Base-by-base conservation (phyloP, 2,888 invertebrate genomes). In the Augiades crinisus region DNA sequence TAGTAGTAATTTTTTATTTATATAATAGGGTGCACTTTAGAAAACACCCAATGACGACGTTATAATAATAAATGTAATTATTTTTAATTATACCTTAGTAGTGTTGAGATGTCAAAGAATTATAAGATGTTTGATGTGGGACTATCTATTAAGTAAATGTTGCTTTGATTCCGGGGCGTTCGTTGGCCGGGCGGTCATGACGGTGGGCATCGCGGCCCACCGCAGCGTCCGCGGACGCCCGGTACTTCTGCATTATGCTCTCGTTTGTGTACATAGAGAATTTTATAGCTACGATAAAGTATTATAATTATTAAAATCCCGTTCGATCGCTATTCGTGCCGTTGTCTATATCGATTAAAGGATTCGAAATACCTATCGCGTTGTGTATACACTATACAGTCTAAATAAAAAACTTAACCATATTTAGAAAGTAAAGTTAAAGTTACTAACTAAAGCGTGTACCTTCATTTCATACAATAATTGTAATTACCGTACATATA, bases 261-360 rank as follows among this genome's bases (percentile, higher is more conserved):
- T 40, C 41, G 41, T 49, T 34, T 17, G 27, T 51, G 51, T 40
- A 53, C 47, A 50, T 51, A 53, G 12, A 30, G 41, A 49, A 2
- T 22, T 1, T 3, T 8, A 24, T 2, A 22, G 1, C 5, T 3
- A 24, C 8, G 6, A n/a, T n/a, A 8, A 8, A 24, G 7, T 24
- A 24, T 24, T 3, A 24, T 24, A 24, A 24, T 24, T 24, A 24
- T 24, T 22, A 2, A 22, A 5, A n/a, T 24, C 8, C 24, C 24
- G 24, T 24, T 24, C 8, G 8, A 24, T n/a, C n/a, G n/a, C n/a
- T n/a, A n/a, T n/a, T n/a, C n/a, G n/a, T n/a, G n/a, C n/a, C n/a
- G n/a, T n/a, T n/a, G n/a, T n/a, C n/a, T n/a, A n/a, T n/a, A n/a
- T n/a, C n/a, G n/a, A n/a, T n/a, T n/a, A n/a, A n/a, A n/a, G n/a